phyloP scores from a whole-genome alignment of 2,113 vertebrate species.

The Epinephelus cyanopodus region DNA sequence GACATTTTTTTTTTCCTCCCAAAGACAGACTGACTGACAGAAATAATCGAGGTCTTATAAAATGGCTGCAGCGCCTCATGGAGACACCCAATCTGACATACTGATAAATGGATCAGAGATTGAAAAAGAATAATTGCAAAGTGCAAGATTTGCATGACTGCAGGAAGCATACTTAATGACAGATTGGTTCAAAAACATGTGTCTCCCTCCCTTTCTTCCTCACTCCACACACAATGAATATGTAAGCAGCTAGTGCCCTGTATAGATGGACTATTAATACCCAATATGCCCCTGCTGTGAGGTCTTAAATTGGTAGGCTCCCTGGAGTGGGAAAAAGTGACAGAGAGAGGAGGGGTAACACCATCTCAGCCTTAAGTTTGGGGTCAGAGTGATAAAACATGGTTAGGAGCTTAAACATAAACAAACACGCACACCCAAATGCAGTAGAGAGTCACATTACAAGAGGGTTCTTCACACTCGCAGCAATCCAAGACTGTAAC shows the following conservation, averaged over 20 bases:
- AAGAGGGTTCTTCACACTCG: slow-evolving; percentile 13
- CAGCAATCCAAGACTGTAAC: slow-evolving; percentile 27
- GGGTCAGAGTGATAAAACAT: slow-evolving; percentile 45
- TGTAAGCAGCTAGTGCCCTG: slow-evolving; percentile 39
- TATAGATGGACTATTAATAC: slow-evolving; percentile 73
- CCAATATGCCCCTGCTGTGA: slow-evolving; percentile 64
- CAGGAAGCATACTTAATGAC: slow-evolving; percentile 45
- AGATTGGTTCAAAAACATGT: slow-evolving; percentile 42
- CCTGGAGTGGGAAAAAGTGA: slow-evolving; percentile 53
- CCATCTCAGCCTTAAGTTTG: slow-evolving; percentile 44
- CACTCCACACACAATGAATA: slow-evolving; percentile 59
- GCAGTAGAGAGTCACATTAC: slow-evolving; percentile 6
- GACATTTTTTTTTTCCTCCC: slow-evolving; percentile 45
- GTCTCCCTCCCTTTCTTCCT: neutral
- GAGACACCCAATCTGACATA: slow-evolving; percentile 33
- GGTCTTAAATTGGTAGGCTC: slow-evolving; percentile 57
- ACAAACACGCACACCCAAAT: slow-evolving; percentile 27
- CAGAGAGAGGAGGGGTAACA: slow-evolving; percentile 32
- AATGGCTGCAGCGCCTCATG: slow-evolving; percentile 48
- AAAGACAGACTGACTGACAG: slow-evolving; percentile 65
- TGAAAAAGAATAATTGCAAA: slow-evolving; percentile 42
- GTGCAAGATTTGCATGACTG: slow-evolving; percentile 29
- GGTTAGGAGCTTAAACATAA: slow-evolving; percentile 47
- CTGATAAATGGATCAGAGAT: slow-evolving; percentile 51
- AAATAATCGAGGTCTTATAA: slow-evolving; percentile 46